Evolutionary conservation across 1,140 invertebrate genomes (phyloP).

Genomic region (Bombyx mori): DNA sequence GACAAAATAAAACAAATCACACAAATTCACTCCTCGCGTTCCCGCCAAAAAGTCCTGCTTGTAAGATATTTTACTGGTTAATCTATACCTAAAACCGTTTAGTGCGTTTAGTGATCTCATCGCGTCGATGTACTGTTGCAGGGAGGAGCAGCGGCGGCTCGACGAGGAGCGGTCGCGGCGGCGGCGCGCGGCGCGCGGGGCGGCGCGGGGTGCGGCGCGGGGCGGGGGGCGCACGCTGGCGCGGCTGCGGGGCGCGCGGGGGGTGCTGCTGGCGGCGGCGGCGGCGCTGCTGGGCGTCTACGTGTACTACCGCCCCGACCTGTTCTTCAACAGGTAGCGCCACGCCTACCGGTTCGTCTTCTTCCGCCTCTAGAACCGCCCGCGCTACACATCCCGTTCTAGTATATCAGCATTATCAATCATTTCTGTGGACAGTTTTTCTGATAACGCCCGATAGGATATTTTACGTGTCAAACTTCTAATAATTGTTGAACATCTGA

Average conservation of each 20-base stretch:
- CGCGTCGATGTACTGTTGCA: slow-evolving; percentile 19
- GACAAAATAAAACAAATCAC: too few relatives aligned
- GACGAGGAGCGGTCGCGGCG: slow-evolving; percentile 64
- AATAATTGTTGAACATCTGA: too few relatives aligned
- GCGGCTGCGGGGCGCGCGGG: slow-evolving; percentile 34
- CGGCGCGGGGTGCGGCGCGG: slow-evolving; percentile 3
- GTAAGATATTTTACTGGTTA: too few relatives aligned
- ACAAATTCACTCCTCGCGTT: too few relatives aligned
- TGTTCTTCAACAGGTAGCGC: slow-evolving; percentile 57
- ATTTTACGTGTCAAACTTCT: too few relatives aligned
- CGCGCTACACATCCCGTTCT: not conserved
- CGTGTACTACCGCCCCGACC: slow-evolving; percentile 66
- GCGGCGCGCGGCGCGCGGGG: slow-evolving; percentile 39
- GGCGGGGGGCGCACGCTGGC: slow-evolving; percentile 18
- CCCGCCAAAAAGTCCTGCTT: too few relatives aligned
- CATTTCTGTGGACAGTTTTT: not conserved
- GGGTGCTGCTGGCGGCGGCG: slow-evolving; percentile 65
- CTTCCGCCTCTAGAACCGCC: slow-evolving; percentile 32
- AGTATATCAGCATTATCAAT: not conserved
- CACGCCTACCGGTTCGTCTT: slow-evolving; percentile 55
- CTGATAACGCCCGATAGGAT: too few relatives aligned
- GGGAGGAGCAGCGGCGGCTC: slow-evolving; percentile 66
- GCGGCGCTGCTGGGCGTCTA: slow-evolving; percentile 70
- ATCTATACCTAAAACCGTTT: too few relatives aligned
- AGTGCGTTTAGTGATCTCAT: too few relatives aligned